Percentiles rank a stretch among this genome's conserved stretches.
phyloP scores from a whole-genome alignment of 2,888 invertebrate genomes.

The Acanthosepion pharaonis region DNA sequence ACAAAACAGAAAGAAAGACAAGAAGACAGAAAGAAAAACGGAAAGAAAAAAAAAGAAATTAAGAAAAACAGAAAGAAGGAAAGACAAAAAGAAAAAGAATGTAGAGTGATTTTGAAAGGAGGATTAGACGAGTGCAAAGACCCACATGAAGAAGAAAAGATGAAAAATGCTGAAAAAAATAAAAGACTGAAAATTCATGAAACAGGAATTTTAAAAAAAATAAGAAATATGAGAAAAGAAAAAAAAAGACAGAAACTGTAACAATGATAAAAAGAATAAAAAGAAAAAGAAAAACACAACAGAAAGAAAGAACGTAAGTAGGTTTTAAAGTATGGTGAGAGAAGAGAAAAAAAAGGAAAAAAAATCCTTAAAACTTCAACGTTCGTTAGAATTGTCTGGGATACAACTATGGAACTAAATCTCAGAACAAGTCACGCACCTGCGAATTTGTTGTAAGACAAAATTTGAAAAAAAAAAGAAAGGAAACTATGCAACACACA shows the following conservation, averaged over 20 bases:
- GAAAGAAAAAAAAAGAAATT: background rate
- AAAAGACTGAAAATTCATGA: background rate
- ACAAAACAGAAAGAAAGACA: background rate
- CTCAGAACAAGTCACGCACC: background rate
- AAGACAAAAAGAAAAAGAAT: too few species aligned
- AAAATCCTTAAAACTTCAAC: background rate
- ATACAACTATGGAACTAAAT: background rate
- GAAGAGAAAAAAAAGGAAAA: background rate
- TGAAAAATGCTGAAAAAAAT: background rate
- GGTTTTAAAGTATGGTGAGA: background rate
- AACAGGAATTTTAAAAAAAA: background rate
- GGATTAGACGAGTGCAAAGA: too few species aligned
- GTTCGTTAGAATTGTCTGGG: constrained; percentile 11
- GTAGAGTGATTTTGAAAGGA: too few species aligned
- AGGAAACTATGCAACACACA: background rate
- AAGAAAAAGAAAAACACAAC: background rate
- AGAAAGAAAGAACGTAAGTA: background rate
- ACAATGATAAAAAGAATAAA: background rate
- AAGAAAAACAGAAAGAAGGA: background rate
- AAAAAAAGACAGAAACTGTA: background rate
- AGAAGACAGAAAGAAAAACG: too few species aligned
- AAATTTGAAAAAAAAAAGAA: background rate
- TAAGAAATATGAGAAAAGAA: background rate
- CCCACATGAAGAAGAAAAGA: background rate
- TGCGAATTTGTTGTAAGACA: background rate